These are phyloP conservation scores for Chionodraco myersi DNA, from an alignment of 2,113 vertebrate genomes.

Conservation along the genomic window DNA sequence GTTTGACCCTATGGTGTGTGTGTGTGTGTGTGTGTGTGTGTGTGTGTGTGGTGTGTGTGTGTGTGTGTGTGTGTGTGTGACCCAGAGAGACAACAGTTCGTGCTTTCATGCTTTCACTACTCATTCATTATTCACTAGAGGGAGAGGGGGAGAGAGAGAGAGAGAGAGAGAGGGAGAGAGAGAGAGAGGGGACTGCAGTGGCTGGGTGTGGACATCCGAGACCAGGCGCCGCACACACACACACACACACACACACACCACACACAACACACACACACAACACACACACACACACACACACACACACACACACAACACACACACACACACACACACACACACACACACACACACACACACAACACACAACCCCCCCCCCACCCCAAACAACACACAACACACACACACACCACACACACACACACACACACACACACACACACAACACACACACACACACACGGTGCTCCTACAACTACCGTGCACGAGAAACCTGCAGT, in stretches of 20 bases:
- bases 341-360: slow-evolving; percentile 8
- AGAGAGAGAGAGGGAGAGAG: too few species aligned
- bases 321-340: background rate
- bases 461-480: background rate
- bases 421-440: slow-evolving; percentile 2
- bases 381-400: too few species aligned
- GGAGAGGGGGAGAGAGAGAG: slow-evolving; percentile 7
- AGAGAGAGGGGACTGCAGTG: slow-evolving; percentile 62
- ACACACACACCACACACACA: slow-evolving; percentile 2
- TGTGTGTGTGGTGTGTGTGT: background rate
- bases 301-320: slow-evolving; percentile 1
- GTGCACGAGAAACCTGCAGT: background rate
- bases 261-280: slow-evolving; percentile 4
- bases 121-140: slow-evolving; percentile 74
- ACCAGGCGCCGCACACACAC: too few species aligned
- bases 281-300: slow-evolving; percentile 3
- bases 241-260: too few species aligned
- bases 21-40: too few species aligned
- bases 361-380: too few species aligned
- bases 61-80: slow-evolving; percentile 18
- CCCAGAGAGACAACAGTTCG: slow-evolving; percentile 43
- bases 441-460: background rate
- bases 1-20: slow-evolving; percentile 33
- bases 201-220: slow-evolving; percentile 70
- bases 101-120: slow-evolving; percentile 55